phyloP scores from a whole-genome alignment of 2,797 vertebrate genomes.

The Sebastes aleutianus region DNA sequence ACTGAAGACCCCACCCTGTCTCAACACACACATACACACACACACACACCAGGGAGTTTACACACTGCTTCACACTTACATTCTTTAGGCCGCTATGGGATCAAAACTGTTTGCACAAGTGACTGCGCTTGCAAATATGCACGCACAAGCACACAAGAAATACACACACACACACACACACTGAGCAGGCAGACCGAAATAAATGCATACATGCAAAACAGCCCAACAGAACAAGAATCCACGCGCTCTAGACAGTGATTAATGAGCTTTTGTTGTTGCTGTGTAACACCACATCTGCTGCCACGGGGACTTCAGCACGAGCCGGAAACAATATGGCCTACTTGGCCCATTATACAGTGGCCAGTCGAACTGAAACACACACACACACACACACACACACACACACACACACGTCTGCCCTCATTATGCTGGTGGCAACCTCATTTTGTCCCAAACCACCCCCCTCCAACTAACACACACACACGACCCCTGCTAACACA shows the following conservation, averaged over 20 bases:
- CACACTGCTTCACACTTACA: slow-evolving; percentile 2
- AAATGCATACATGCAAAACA: slow-evolving; percentile 50
- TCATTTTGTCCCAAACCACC: slow-evolving; percentile 37
- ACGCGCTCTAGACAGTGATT: slow-evolving; percentile 71
- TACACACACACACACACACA: neutral
- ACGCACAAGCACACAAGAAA: neutral
- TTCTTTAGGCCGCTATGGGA: neutral
- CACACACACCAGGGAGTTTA: neutral
- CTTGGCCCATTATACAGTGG: slow-evolving; percentile 59
- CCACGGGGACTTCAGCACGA: slow-evolving; percentile 70
- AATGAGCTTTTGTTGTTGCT: slow-evolving; percentile 77
- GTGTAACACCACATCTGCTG: slow-evolving; percentile 80
- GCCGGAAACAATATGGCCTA: slow-evolving; percentile 72
- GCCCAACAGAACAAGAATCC: slow-evolving; percentile 4
- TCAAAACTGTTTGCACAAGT: slow-evolving; percentile 10
- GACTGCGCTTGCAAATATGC: slow-evolving; percentile 15
- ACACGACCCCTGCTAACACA: slow-evolving; percentile 25
- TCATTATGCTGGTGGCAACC: slow-evolving; percentile 63
- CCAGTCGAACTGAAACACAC: slow-evolving; percentile 38
- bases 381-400: slow-evolving; percentile 41
- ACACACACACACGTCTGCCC: slow-evolving; percentile 30
- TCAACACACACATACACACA: slow-evolving; percentile 1
- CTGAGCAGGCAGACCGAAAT: neutral
- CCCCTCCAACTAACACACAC: slow-evolving; percentile 2
- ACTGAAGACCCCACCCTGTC: slow-evolving; percentile 20